Percentiles rank a stretch among this genome's conserved stretches.
phyloP scores from a whole-genome alignment of 1,140 invertebrate genomes.

The Thaumetopoea pityocampa region DNA sequence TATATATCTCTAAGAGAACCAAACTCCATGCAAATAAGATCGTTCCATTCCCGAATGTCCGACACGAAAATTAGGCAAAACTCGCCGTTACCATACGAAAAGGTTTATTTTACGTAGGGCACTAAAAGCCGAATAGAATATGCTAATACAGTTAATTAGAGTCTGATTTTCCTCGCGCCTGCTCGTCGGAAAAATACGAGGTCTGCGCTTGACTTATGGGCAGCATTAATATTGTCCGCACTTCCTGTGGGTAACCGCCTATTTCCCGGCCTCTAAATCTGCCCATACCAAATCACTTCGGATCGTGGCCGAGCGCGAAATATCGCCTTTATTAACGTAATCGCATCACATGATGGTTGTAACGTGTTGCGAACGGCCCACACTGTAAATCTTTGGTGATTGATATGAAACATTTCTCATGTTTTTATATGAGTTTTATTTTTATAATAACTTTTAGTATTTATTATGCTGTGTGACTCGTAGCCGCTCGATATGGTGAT shows the following conservation, averaged over 20 bases:
- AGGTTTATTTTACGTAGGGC: conserved; percentile 18
- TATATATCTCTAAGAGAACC: too few relatives aligned
- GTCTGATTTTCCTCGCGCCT: conserved; percentile 43
- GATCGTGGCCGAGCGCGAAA: background rate
- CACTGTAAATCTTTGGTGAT: too few relatives aligned
- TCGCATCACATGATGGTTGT: too few relatives aligned
- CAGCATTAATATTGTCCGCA: conserved; percentile 68
- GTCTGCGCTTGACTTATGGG: conserved; percentile 54
- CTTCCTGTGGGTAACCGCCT: conserved; percentile 53
- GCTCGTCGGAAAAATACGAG: conserved; percentile 61
- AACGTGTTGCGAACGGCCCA: too few relatives aligned
- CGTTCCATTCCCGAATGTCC: conserved; percentile 9
- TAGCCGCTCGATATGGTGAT: too few relatives aligned
- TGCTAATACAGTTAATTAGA: conserved; percentile 63
- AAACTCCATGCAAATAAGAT: conserved; percentile 25
- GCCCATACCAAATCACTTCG: conserved; percentile 20
- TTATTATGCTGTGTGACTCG: too few relatives aligned
- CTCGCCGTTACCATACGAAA: conserved; percentile 15
- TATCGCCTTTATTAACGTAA: too few relatives aligned
- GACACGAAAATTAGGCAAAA: conserved; percentile 25
- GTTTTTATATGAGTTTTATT: too few relatives aligned
- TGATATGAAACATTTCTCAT: too few relatives aligned
- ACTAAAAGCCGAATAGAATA: conserved; percentile 30
- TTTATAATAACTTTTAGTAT: too few relatives aligned
- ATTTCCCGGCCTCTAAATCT: conserved; percentile 50